phyloP scores from a whole-genome alignment of 2,113 vertebrate species.

The Ceyx melanurus region DNA sequence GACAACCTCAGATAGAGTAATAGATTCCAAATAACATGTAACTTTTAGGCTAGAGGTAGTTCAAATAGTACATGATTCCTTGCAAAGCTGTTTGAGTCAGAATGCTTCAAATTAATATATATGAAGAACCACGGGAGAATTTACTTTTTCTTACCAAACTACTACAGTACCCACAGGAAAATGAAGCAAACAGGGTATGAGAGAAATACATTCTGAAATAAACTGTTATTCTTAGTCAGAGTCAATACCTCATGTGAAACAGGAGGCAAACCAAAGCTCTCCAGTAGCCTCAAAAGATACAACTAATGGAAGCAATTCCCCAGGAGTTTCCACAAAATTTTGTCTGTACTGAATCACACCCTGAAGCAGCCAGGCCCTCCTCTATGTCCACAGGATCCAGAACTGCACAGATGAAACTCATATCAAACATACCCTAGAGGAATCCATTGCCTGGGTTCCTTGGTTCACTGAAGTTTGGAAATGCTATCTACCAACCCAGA shows the following conservation, averaged over 20 bases:
- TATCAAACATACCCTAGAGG: background rate
- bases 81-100: background rate
- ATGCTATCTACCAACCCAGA: background rate
- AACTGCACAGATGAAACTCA: background rate
- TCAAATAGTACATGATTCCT: background rate
- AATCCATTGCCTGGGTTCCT: background rate
- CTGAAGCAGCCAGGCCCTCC: background rate
- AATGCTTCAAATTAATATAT: background rate
- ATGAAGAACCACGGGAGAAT: background rate
- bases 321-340: background rate
- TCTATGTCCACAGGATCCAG: background rate
- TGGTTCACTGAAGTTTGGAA: background rate
- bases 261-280: background rate
- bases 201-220: background rate
- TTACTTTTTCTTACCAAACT: background rate
- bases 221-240: background rate
- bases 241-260: background rate
- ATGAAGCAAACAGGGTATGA: background rate
- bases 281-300: background rate
- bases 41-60: background rate
- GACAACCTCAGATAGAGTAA: background rate
- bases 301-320: background rate
- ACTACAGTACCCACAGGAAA: background rate
- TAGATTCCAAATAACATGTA: background rate
- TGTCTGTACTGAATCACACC: background rate